Evolutionary conservation across 2,888 invertebrate genomes (phyloP).

Genomic region (Agriopis aurantiaria): DNA sequence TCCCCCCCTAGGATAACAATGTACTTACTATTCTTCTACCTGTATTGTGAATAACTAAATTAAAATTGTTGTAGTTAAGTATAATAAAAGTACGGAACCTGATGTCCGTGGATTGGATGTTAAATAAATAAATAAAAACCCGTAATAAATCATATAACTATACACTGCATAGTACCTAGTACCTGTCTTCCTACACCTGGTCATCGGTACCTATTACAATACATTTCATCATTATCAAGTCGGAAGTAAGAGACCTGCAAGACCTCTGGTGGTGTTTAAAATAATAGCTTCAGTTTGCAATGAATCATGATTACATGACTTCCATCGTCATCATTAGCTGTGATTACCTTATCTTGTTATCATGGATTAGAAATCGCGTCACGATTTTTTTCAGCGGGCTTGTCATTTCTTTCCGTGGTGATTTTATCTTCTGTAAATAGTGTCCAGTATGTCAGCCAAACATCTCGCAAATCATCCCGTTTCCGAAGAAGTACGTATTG

Average conservation of each 20-base stretch:
- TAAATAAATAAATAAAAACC: too few relatives aligned
- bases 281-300: constrained; percentile 8
- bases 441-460: constrained; percentile 9
- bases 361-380: constrained; percentile 9
- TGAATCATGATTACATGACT: constrained; percentile 12
- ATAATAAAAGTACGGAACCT: too few relatives aligned
- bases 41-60: too few relatives aligned
- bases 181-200: too few relatives aligned
- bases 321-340: constrained; percentile 12
- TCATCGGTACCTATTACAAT: not conserved
- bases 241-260: not conserved
- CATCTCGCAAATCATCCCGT: constrained; percentile 7
- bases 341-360: constrained; percentile 24
- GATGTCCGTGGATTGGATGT: too few relatives aligned
- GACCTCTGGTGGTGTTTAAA: not conserved
- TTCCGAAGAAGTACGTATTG: constrained; percentile 8
- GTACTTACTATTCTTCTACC: too few relatives aligned
- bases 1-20: too few relatives aligned
- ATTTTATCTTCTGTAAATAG: constrained; percentile 17
- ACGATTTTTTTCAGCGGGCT: constrained; percentile 19
- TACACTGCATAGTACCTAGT: not conserved
- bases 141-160: too few relatives aligned
- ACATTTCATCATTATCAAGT: not conserved
- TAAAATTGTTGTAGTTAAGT: too few relatives aligned
- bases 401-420: constrained; percentile 6